Conservation (phyloP, 2,797 vertebrate genomes). For the Myotis vivesi region DNA sequence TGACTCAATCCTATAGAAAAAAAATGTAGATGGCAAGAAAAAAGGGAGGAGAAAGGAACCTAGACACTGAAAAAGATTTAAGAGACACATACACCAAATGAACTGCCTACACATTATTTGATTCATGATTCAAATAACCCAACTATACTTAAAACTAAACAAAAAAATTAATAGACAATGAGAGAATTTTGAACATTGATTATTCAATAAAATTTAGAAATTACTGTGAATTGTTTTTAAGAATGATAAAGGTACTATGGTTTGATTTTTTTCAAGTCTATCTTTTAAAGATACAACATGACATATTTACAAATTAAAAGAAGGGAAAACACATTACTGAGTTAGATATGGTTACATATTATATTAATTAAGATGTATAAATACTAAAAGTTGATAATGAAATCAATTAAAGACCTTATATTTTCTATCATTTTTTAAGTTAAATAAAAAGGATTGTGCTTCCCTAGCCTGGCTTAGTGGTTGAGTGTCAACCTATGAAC, state of each 20-base stretch:
- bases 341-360: background rate
- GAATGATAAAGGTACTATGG: background rate
- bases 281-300: background rate
- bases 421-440: background rate
- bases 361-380: background rate
- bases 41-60: background rate
- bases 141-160: background rate
- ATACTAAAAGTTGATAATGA: background rate
- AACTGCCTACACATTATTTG: background rate
- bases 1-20: background rate
- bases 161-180: background rate
- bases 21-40: background rate
- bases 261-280: background rate
- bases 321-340: background rate
- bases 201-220: background rate
- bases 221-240: background rate
- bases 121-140: background rate
- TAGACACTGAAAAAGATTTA: background rate
- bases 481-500: too few species aligned
- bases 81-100: background rate
- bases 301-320: constrained; percentile 23
- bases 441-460: background rate
- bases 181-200: background rate
- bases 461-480: background rate
- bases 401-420: background rate